Evolutionary conservation across 2,888 invertebrate genomes (phyloP).

Genomic region (Phaedon cochleariae): DNA sequence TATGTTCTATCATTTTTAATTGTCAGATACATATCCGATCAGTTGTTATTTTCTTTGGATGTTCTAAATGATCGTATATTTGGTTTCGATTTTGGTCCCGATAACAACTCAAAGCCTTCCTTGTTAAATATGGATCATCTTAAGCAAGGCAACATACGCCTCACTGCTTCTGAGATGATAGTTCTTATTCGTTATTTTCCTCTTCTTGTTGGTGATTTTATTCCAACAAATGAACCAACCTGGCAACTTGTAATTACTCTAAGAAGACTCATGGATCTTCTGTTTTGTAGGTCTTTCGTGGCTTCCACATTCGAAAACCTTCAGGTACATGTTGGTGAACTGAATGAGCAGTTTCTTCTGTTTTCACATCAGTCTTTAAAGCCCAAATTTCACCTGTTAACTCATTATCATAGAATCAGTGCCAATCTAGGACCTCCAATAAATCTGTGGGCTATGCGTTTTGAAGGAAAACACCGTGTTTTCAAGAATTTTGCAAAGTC

Average conservation of each 20-base stretch:
- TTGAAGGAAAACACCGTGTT: not conserved
- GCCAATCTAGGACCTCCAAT: not conserved
- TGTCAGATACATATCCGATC: conserved; percentile 3
- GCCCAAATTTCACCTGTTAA: not conserved
- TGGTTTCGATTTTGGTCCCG: not conserved
- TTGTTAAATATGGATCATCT: not conserved
- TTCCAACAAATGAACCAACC: not conserved
- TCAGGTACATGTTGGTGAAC: not conserved
- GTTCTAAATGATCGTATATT: too few relatives aligned
- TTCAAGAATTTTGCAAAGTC: not conserved
- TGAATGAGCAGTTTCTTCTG: not conserved
- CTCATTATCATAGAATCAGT: not conserved
- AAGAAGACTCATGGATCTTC: not conserved
- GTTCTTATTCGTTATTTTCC: not conserved
- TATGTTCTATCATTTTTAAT: too few relatives aligned
- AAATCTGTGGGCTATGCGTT: too few relatives aligned
- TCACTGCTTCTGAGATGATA: not conserved
- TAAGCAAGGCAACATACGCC: not conserved
- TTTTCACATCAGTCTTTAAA: not conserved
- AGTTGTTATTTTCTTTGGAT: conserved; percentile 9
- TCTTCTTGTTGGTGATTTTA: not conserved
- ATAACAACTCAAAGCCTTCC: too few relatives aligned
- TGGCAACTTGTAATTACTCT: not conserved
- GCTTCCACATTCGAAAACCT: not conserved
- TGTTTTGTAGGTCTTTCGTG: not conserved